Conservation (phyloP, 1,140 invertebrate species). For the Homalodisca vitripennis region DNA sequence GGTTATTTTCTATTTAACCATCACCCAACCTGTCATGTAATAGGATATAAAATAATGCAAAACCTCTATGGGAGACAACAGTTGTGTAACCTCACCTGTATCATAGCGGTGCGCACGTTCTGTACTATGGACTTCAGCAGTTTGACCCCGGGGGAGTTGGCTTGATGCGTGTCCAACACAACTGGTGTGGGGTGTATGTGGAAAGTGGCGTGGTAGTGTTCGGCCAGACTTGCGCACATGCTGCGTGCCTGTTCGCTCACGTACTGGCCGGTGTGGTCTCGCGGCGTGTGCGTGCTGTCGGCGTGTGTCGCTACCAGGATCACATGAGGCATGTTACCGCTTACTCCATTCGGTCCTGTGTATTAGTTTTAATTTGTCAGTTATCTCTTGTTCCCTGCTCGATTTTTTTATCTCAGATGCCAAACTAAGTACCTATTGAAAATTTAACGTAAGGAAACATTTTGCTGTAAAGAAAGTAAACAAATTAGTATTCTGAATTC, state of each 20-base stretch:
- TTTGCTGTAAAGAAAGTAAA: too few relatives aligned
- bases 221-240: constrained; percentile 50
- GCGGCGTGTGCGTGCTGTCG: constrained; percentile 54
- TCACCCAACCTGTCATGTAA: not conserved
- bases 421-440: too few relatives aligned
- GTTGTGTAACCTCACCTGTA: not conserved
- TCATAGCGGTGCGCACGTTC: not conserved
- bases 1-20: not conserved
- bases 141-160: constrained; percentile 58
- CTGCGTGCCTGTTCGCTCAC: constrained; percentile 57
- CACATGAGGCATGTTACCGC: constrained; percentile 53
- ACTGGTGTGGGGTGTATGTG: constrained; percentile 53
- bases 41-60: not conserved
- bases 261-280: constrained; percentile 57
- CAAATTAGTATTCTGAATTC: too few relatives aligned
- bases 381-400: too few relatives aligned
- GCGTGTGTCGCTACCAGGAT: constrained; percentile 68
- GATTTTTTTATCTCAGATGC: too few relatives aligned
- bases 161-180: constrained; percentile 61
- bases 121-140: constrained; percentile 50
- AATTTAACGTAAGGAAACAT: too few relatives aligned
- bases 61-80: not conserved
- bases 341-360: constrained; percentile 58
- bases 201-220: constrained; percentile 55
- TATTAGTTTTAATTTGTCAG: too few relatives aligned